Evolutionary conservation across 2,797 vertebrate species (phyloP), one percentile per base, ranked within the genome.

Genomic region (Hoplostethus atlanticus): DNA sequence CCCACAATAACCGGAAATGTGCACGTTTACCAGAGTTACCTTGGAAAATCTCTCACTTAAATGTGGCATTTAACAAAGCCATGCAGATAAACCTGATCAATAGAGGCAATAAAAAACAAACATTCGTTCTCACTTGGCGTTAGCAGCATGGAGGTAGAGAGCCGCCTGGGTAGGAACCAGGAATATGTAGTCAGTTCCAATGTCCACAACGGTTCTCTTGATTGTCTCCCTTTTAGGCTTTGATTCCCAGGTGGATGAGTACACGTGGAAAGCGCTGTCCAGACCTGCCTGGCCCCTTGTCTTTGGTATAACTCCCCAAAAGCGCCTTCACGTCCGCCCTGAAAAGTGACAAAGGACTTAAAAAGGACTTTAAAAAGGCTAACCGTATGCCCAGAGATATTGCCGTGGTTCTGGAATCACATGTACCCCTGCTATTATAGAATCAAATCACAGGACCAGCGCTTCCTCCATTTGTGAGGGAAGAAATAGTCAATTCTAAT

Each of bases 161-260:
- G 93, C 3, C 0, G 58, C 56, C 88, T 96, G 86, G 0, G 93
- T 95, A 40, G 96, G 95, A 1, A 95, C 47, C 77, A 96, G 90
- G 89, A 97, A 97, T 44, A 94, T 91, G 71, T 92, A 82, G 67
- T 97, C 96, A 0, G 96, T 96, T 64, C 86, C 69, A 3, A 96
- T 31, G 0, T 90, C 89, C 70, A 96, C 90, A 25, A 95, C 81
- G 0, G 96, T 95, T 84, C 71, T 94, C 80, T 97, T 96, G 66
- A 91, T 86, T 1, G 76, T 73, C 55, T 91, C 89, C 79, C 95
- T 92, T 1, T 36, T 55, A 0, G 94, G 81, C 0, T 71, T 81
- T 0, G 50, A 0, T 21, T 21, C 91, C 96, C 96, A 97, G 16
- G 4, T 0, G 52, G 87, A 25, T 0, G 93, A 93, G 87, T 97